Conservation (phyloP, 2,888 invertebrate genomes). For the Pantelozetes paolii region DNA sequence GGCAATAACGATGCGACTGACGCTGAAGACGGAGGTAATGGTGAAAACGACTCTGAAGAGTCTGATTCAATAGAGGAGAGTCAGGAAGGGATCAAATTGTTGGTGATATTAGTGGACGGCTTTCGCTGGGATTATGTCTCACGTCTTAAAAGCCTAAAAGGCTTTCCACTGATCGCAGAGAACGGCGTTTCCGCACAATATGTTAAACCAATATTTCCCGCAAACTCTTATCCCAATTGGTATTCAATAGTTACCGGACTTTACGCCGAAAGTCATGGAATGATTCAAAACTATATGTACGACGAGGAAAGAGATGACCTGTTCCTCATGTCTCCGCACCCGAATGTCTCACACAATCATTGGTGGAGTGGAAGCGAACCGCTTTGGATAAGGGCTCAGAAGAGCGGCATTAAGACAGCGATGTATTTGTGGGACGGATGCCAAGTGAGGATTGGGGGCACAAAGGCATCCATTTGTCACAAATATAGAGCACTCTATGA, state of each 20-base stretch:
- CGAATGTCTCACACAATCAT: constrained; percentile 46
- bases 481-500: not conserved
- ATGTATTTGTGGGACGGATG: constrained; percentile 49
- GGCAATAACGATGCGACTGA: too few relatives aligned
- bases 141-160: too few relatives aligned
- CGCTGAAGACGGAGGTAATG: too few relatives aligned
- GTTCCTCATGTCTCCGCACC: constrained; percentile 46
- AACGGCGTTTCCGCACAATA: constrained; percentile 46
- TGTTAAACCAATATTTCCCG: constrained; percentile 46
- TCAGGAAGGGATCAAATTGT: too few relatives aligned
- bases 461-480: constrained; percentile 42
- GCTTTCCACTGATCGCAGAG: constrained; percentile 44
- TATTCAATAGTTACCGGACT: constrained; percentile 46
- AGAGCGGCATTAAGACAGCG: constrained; percentile 45
- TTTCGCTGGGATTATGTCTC: constrained; percentile 42
- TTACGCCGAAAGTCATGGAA: constrained; percentile 52
- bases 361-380: constrained; percentile 49
- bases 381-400: constrained; percentile 48
- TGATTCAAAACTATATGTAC: constrained; percentile 53
- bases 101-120: constrained; percentile 42
- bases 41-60: too few relatives aligned
- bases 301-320: constrained; percentile 49
- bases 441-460: constrained; percentile 45
- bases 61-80: too few relatives aligned
- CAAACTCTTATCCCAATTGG: constrained; percentile 48